Conservation (phyloP, 2,113 vertebrate species). For the Drymodes brunneopygia region DNA sequence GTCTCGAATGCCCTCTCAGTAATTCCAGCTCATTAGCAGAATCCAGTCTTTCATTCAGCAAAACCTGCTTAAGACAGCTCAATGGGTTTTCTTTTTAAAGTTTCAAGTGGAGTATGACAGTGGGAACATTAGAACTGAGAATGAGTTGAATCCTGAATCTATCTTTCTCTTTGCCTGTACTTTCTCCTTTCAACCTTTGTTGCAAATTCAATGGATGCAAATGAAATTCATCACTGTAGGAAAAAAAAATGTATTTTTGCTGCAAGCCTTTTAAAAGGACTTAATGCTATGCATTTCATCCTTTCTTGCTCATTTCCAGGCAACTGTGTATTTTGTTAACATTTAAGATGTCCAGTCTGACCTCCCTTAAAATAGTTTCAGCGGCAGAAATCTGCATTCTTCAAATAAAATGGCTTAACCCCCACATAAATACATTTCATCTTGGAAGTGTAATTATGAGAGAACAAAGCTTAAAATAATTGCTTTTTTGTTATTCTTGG, state of each 20-base stretch:
- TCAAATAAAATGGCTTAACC: slow-evolving; percentile 1
- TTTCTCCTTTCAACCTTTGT: background rate
- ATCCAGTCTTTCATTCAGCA: background rate
- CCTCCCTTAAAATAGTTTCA: background rate
- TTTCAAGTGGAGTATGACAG: background rate
- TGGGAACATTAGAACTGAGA: background rate
- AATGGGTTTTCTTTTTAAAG: background rate
- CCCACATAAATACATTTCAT: slow-evolving; percentile 41
- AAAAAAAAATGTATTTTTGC: background rate
- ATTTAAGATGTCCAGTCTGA: background rate
- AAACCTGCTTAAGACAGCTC: background rate
- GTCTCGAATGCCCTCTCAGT: background rate
- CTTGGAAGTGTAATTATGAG: slow-evolving; percentile 50
- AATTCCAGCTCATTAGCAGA: background rate
- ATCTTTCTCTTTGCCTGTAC: background rate
- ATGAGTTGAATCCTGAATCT: background rate
- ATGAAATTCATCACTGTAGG: background rate
- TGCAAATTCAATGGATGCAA: background rate
- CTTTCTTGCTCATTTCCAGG: background rate
- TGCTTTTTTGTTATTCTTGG: background rate
- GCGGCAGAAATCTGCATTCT: background rate
- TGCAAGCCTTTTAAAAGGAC: background rate
- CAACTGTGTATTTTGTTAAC: background rate
- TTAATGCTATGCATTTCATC: background rate
- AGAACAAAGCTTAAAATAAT: slow-evolving; percentile 59